phyloP scores from a whole-genome alignment of 2,113 vertebrate genomes.

The Symphodus melops region DNA sequence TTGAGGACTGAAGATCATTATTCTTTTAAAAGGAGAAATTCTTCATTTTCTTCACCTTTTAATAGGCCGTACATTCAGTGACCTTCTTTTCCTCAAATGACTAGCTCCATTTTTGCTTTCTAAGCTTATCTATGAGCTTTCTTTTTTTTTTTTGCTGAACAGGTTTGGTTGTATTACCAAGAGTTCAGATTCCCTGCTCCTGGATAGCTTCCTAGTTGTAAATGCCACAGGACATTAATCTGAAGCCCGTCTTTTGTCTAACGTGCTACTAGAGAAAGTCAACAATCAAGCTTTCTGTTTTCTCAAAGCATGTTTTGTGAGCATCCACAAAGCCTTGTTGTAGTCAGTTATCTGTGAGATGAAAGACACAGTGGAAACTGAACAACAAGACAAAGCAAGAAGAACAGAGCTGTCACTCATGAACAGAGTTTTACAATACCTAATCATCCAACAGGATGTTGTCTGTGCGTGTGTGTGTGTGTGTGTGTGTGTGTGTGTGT shows the following conservation, averaged over 20 bases:
- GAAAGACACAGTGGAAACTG: constrained; percentile 88
- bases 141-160: constrained; percentile 28
- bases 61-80: too few relatives aligned
- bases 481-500: neutral
- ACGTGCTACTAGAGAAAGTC: constrained; percentile 85
- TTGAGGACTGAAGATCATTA: too few relatives aligned
- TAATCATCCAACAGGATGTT: constrained; percentile 27
- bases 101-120: neutral
- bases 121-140: neutral
- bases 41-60: too few relatives aligned
- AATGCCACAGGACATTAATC: constrained; percentile 70
- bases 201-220: constrained; percentile 67
- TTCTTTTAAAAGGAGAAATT: too few relatives aligned
- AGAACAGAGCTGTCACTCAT: constrained; percentile 85
- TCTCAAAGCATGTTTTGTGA: constrained; percentile 90
- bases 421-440: constrained; percentile 55
- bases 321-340: constrained; percentile 90
- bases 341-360: constrained; percentile 85
- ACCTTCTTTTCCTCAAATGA: too few relatives aligned
- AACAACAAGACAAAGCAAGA: constrained; percentile 85
- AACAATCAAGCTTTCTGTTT: constrained; percentile 90
- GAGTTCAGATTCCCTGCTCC: constrained; percentile 52
- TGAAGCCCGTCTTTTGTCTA: constrained; percentile 78
- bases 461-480: constrained; percentile 17
- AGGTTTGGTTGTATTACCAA: constrained; percentile 36